Conservation (phyloP, 2,113 vertebrate genomes). For the Spizaetus ornatus region DNA sequence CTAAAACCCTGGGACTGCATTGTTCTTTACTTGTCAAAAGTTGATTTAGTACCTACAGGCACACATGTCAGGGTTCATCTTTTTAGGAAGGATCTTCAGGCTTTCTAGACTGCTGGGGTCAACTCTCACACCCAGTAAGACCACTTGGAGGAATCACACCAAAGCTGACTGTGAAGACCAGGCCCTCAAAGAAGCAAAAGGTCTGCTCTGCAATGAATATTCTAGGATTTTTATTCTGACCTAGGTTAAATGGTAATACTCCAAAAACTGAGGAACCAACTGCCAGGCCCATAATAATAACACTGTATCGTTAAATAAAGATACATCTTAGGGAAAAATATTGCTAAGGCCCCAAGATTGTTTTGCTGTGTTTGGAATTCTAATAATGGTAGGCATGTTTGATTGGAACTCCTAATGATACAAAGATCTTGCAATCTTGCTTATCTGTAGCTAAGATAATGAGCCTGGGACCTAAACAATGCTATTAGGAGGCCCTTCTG, state of each 20-base stretch:
- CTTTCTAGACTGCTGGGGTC: neutral
- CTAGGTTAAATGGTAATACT: neutral
- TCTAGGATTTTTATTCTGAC: neutral
- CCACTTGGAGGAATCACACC: neutral
- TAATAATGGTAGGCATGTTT: neutral
- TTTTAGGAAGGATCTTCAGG: neutral
- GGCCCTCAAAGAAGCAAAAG: neutral
- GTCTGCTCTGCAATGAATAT: neutral
- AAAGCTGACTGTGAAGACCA: neutral
- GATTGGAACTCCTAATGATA: neutral
- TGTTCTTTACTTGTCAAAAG: slow-evolving; percentile 41
- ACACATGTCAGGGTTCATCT: neutral
- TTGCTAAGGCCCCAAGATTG: neutral
- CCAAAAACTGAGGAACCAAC: neutral
- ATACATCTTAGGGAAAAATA: slow-evolving; percentile 3
- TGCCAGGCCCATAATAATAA: neutral
- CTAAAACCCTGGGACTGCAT: slow-evolving; percentile 33
- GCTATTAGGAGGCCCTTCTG: slow-evolving; percentile 30
- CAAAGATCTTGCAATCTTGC: neutral
- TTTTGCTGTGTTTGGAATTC: slow-evolving; percentile 22
- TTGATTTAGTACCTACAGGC: slow-evolving; percentile 31
- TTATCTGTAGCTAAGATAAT: slow-evolving; percentile 11
- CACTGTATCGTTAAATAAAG: slow-evolving; percentile 23
- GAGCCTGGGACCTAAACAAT: neutral
- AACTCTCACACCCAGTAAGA: neutral